Evolutionary conservation across 2,888 invertebrate species (phyloP), one percentile per base, ranked within the genome.

Genomic region (Neoaliturus tenellus): DNA sequence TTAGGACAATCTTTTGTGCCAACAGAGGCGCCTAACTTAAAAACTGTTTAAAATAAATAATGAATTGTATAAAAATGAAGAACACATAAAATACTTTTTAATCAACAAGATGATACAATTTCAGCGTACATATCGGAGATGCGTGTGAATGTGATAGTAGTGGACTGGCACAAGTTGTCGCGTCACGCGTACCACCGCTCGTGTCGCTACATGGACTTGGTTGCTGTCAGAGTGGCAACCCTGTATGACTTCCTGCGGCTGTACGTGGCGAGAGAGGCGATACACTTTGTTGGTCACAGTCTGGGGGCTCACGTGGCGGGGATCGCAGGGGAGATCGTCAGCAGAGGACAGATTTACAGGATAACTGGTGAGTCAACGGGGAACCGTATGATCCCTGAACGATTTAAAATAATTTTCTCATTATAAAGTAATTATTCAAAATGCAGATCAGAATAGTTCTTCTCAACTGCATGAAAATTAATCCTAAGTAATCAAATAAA

Each of bases 121-220:
- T n/a, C 81, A 81, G 81, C 67, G 12, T 81, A 81, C 23, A 48
- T 81, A 20, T 23, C 28, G 5, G 33, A 69, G 6, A 81, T 81
- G 81, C 20, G 62, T 4, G 44, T 81, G n/a, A 81, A 81, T 28
- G 69, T 81, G 41, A 81, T 81, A 20, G 41, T 81, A 2, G 81
- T 81, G 20, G 81, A 81, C 20, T 81, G 81, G 81, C 81, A 69
- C 71, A 81, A 81, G 23, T 28, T 81, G 81, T 81, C 81, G 20
- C 48, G 28, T 6, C 81, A 69, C 25, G 39, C 81, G n/a, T 81
- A 81, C 14, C 81, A 44, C 12, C 41, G 44, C 2, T 41, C 81
- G 2, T 67, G 81, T 10, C 25, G 41, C 25, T 31, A 69, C 69
- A 81, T 81, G 81, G 44, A 69, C 20, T 14, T 81, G n/a, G 81